phyloP scores from a whole-genome alignment of 2,113 vertebrate species.

The Nestor notabilis region DNA sequence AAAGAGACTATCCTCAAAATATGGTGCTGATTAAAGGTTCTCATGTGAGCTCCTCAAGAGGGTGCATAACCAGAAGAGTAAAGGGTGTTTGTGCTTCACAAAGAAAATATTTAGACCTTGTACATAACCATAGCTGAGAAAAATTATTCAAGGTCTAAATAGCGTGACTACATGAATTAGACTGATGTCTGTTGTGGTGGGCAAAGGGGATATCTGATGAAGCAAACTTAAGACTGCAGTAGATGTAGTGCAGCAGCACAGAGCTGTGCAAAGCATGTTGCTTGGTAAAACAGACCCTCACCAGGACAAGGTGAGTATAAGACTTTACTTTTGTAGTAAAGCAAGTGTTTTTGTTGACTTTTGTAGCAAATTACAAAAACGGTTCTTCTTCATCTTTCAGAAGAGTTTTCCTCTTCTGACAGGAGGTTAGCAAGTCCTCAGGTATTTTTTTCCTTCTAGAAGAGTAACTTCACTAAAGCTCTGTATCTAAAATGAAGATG shows the following conservation, averaged over 20 bases:
- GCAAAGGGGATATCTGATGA: neutral
- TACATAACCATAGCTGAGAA: slow-evolving; percentile 32
- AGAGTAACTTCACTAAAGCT: neutral
- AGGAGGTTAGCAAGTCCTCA: neutral
- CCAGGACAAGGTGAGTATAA: neutral
- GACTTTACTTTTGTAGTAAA: neutral
- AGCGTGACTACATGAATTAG: neutral
- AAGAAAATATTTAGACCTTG: slow-evolving; percentile 50
- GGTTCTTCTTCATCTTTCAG: neutral
- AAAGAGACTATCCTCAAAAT: neutral
- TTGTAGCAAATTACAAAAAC: neutral
- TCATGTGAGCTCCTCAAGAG: neutral
- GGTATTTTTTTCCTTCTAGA: neutral
- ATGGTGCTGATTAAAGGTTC: slow-evolving; percentile 17
- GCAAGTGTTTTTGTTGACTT: neutral
- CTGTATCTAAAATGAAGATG: neutral
- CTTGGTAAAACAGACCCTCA: neutral
- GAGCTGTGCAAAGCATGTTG: neutral
- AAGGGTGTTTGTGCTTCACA: slow-evolving; percentile 1
- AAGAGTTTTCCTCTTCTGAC: neutral
- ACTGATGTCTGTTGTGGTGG: neutral
- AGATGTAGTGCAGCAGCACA: neutral
- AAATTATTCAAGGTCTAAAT: neutral
- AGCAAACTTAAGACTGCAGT: neutral
- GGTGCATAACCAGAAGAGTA: neutral